Evolutionary conservation across 2,113 vertebrate species (phyloP).

Genomic region (Engraulis encrasicolus): DNA sequence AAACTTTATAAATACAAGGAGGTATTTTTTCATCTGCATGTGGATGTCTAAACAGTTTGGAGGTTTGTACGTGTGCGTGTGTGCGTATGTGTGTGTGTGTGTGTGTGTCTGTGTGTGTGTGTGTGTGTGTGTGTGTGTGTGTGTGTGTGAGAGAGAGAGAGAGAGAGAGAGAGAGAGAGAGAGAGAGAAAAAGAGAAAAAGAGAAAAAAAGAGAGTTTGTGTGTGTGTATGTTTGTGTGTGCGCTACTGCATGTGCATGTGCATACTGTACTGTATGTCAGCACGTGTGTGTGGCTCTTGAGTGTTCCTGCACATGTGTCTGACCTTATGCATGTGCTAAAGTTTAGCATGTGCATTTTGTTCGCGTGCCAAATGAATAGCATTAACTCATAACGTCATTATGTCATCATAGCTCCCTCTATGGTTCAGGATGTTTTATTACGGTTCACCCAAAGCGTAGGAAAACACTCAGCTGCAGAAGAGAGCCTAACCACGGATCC

Average conservation of each 20-base stretch:
- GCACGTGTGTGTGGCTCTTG: too few relatives aligned
- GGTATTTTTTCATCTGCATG: too few relatives aligned
- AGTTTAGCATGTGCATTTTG: not conserved
- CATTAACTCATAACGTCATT: not conserved
- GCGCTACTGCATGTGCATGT: not conserved
- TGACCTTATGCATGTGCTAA: too few relatives aligned
- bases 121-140: not conserved
- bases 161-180: too few relatives aligned
- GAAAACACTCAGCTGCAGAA: slow-evolving; percentile 11
- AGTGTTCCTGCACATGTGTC: too few relatives aligned
- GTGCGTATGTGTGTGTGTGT: not conserved
- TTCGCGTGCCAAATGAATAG: not conserved
- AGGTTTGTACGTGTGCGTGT: too few relatives aligned
- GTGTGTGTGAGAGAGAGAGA: not conserved
- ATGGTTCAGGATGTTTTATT: slow-evolving; percentile 10
- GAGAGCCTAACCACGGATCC: not conserved
- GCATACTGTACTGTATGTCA: not conserved
- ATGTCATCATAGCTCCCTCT: not conserved
- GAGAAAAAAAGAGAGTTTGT: too few relatives aligned
- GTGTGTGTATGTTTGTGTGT: not conserved
- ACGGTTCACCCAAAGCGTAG: not conserved
- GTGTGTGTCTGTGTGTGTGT: not conserved
- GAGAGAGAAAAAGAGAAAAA: too few relatives aligned
- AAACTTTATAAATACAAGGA: too few relatives aligned
- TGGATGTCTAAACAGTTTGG: not conserved